Base-by-base conservation (phyloP, 2,113 vertebrate species). In the Glaucidium brasilianum region DNA sequence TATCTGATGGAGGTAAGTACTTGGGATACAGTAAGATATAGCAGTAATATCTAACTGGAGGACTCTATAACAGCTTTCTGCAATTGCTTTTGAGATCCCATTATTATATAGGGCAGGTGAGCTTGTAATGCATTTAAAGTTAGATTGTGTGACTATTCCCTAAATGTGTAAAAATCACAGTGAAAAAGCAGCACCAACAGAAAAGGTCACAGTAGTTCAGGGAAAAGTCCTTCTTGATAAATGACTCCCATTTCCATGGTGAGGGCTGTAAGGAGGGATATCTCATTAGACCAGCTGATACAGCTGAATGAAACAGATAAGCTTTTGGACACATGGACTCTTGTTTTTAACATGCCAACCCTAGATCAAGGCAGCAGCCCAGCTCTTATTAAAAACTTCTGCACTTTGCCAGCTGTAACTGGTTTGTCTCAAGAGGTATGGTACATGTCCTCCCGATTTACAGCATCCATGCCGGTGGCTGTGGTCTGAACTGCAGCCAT, bases 231-330 rank as follows among this genome's bases (percentile, higher is more conserved):
- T 77, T n/a, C 50, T 85, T 95, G 94, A 96, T 92, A 79, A 95
- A 95, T 69, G 49, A 85, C 84, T 96, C 50, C 80, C 41, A 79
- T 93, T 96, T 95, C 78, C 62, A 56, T 27, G 77, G 58, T 52
- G 90, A 90, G 87, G 88, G 78, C 85, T 95, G 92, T 37, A 41
- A 93, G 90, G 66, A 90, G 90, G 96, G 93, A 90, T 87, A 95
- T 55, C 77, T 64, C 82, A 64, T 35, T 49, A 76, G 87, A 78
- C 64, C 69, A 75, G 68, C 43, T 93, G 93, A 90, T 88, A 75
- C 80, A 95, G 91, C 91, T 97, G 94, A 78, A 80, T 71, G 76
- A 39, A 94, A 58, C 75, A 96, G 92, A 95, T 96, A 94, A 97
- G 82, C 88, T 94, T 71, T 67, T 80, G 85, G 72, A 72, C 52